These are phyloP conservation scores for Murina feae DNA, from an alignment of 2,113 vertebrate species.

Conservation along the genomic window DNA sequence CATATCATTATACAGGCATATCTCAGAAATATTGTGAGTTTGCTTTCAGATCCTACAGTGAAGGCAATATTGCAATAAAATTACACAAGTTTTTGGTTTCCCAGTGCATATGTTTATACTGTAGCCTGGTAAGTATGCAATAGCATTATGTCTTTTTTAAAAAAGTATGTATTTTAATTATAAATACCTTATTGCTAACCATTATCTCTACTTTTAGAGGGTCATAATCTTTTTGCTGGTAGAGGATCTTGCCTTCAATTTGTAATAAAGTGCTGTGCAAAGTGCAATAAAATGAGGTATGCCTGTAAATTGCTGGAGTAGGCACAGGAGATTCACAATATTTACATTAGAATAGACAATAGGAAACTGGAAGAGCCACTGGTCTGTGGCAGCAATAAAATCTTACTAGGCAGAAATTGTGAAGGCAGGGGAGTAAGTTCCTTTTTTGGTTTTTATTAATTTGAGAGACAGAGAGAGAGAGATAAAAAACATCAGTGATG, in stretches of 20 bases:
- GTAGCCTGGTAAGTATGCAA: not conserved
- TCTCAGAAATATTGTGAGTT: not conserved
- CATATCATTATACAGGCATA: not conserved
- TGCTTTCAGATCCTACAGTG: not conserved
- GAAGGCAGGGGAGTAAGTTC: not conserved
- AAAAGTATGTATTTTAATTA: not conserved
- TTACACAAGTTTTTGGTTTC: not conserved
- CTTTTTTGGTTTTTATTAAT: not conserved
- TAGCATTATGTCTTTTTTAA: not conserved
- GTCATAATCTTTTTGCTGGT: not conserved
- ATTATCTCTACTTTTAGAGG: not conserved
- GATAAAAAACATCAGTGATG: too few relatives aligned
- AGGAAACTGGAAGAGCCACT: not conserved
- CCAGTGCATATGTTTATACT: not conserved
- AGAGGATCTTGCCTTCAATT: not conserved
- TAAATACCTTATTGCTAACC: not conserved
- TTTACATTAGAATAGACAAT: not conserved
- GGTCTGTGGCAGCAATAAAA: not conserved
- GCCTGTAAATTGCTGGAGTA: not conserved
- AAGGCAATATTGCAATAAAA: not conserved
- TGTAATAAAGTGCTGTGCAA: not conserved
- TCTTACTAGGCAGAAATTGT: not conserved
- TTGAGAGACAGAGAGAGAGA: too few relatives aligned
- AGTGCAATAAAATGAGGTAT: not conserved
- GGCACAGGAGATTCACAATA: not conserved